Evolutionary conservation across 1,140 invertebrate genomes (phyloP).

Genomic region (Berghia stephanieae): DNA sequence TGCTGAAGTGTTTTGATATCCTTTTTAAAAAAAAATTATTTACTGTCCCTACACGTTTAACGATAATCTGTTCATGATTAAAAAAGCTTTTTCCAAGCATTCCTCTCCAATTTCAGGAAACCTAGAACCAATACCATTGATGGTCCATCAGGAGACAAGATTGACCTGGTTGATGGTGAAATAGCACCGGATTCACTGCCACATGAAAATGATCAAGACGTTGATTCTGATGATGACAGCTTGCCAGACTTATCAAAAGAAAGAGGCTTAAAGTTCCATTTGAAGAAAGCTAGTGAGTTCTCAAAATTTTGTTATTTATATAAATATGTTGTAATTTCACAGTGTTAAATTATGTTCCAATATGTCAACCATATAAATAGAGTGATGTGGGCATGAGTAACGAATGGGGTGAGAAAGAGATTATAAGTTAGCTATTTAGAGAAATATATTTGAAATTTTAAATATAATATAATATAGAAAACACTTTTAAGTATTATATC

Average conservation of each 20-base stretch:
- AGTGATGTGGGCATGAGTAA: too few species aligned
- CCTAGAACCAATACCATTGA: background rate
- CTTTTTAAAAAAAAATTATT: background rate
- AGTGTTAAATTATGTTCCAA: background rate
- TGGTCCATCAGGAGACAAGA: conserved; percentile 33
- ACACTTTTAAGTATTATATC: background rate
- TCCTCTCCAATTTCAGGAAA: conserved; percentile 27
- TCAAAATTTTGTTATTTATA: background rate
- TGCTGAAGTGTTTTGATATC: background rate
- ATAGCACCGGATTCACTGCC: conserved; percentile 35
- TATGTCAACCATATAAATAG: too few species aligned
- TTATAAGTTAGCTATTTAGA: background rate
- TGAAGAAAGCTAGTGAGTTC: conserved; percentile 63
- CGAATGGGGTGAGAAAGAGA: too few species aligned
- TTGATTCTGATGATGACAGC: conserved; percentile 49
- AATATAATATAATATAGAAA: background rate
- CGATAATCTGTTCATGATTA: background rate
- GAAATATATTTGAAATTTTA: background rate
- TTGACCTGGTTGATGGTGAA: conserved; percentile 48
- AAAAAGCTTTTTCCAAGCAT: background rate
- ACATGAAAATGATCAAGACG: conserved; percentile 36
- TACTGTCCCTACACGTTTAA: background rate
- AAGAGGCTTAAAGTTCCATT: conserved; percentile 63
- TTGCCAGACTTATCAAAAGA: conserved; percentile 60
- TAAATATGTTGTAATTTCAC: background rate